phyloP scores from a whole-genome alignment of 1,140 invertebrate genomes.

The Nebria ingens region DNA sequence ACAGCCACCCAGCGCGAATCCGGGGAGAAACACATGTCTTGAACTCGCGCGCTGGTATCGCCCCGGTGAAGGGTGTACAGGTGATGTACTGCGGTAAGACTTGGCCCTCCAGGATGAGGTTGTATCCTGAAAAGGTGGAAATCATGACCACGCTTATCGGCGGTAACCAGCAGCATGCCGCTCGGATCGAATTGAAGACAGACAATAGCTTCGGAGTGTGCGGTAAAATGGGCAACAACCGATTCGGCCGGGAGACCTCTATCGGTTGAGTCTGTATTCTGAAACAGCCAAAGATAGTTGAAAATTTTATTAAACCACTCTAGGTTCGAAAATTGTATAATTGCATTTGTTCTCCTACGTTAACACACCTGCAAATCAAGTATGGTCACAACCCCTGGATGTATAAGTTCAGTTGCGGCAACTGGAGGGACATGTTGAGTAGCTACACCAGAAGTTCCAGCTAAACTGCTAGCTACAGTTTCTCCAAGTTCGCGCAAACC shows the following conservation, averaged over 20 bases:
- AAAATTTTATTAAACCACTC: constrained; percentile 11
- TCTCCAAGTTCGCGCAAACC: constrained; percentile 84
- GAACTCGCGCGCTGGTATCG: constrained; percentile 72
- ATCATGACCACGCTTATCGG: constrained; percentile 87
- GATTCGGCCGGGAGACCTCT: constrained; percentile 45
- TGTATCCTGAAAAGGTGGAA: constrained; percentile 94
- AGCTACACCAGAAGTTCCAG: constrained; percentile 44
- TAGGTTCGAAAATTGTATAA: constrained; percentile 3
- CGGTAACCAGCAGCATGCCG: constrained; percentile 83
- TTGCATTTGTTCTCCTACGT: constrained; percentile 1
- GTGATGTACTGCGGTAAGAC: constrained; percentile 87
- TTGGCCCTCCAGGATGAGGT: constrained; percentile 81
- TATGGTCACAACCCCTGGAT: constrained; percentile 80
- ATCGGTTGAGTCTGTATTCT: constrained; percentile 27
- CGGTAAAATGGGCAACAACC: constrained; percentile 87
- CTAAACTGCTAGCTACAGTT: constrained; percentile 81
- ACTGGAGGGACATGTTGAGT: constrained; percentile 32
- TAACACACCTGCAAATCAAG: constrained; percentile 65
- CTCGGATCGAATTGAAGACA: constrained; percentile 86
- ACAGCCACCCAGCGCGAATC: constrained; percentile 95
- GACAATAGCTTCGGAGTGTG: constrained; percentile 84
- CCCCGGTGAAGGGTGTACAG: constrained; percentile 88
- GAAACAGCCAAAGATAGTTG: constrained; percentile 19
- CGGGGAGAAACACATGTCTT: constrained; percentile 76
- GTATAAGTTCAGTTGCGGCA: constrained; percentile 42